Conservation (phyloP, 2,888 invertebrate genomes). For the Pseudococcus jackbeardsleyi region DNA sequence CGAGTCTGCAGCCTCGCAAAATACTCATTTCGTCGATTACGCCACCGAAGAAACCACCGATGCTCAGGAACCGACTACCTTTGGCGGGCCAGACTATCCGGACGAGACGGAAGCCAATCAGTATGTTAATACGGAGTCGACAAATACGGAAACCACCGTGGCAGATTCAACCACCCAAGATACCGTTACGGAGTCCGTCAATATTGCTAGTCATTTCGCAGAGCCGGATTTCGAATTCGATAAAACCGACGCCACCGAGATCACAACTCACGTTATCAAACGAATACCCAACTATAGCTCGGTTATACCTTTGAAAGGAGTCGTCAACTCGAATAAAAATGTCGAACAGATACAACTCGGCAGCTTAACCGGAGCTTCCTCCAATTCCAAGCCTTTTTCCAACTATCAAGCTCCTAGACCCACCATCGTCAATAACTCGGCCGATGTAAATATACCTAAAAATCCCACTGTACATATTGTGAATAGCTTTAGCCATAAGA, state of each 20-base stretch:
- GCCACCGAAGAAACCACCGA: neutral
- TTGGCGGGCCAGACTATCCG: neutral
- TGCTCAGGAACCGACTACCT: neutral
- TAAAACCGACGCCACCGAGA: neutral
- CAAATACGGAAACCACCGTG: neutral
- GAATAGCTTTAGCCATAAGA: constrained; percentile 11
- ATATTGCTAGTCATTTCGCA: constrained; percentile 42
- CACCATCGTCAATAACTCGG: neutral
- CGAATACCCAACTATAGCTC: constrained; percentile 26
- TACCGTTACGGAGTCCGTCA: neutral
- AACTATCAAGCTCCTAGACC: neutral
- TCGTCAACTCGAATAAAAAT: neutral
- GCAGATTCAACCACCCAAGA: constrained; percentile 22
- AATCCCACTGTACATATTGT: constrained; percentile 1
- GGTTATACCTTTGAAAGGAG: neutral
- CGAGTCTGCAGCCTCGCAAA: neutral
- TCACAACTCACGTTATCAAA: constrained; percentile 8
- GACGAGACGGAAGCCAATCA: neutral
- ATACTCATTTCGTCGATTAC: constrained; percentile 28
- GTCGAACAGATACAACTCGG: neutral
- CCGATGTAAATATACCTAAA: neutral
- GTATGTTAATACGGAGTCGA: neutral
- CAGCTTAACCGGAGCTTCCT: neutral
- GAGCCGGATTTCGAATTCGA: constrained; percentile 11
- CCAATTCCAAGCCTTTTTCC: neutral